A percentile compares a stretch with the other conserved stretches of the same genome.
Conservation (phyloP, 2,113 vertebrate species). For the Channa maculata region DNA sequence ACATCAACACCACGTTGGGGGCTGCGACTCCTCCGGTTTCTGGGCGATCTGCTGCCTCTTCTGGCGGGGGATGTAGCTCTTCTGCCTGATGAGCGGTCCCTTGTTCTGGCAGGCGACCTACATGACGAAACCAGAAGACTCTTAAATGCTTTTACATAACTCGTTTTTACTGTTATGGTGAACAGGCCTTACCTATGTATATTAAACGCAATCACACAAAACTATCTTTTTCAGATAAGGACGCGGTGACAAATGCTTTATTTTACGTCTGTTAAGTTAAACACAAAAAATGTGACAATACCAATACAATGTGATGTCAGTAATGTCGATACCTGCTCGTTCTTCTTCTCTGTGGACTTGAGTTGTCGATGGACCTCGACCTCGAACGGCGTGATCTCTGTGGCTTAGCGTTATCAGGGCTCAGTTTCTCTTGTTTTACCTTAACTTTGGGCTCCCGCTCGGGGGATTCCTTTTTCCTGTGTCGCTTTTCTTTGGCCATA, state of each 20-base stretch:
- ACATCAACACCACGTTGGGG: slow-evolving; percentile 79
- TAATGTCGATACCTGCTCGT: slow-evolving; percentile 63
- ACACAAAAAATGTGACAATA: background rate
- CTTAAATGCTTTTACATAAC: background rate
- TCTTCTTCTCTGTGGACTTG: slow-evolving; percentile 75
- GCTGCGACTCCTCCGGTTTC: slow-evolving; percentile 87
- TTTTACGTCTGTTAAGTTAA: background rate
- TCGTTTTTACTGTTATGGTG: background rate
- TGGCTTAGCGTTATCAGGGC: slow-evolving; percentile 75
- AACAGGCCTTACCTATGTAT: too few relatives aligned
- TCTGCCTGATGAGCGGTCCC: slow-evolving; percentile 83
- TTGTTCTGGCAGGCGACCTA: slow-evolving; percentile 88
- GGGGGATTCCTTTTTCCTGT: slow-evolving; percentile 74
- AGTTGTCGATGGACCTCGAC: slow-evolving; percentile 76
- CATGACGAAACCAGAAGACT: slow-evolving; percentile 5
- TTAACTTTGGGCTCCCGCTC: slow-evolving; percentile 73
- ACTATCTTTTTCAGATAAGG: too few relatives aligned
- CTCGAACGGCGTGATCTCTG: slow-evolving; percentile 78
- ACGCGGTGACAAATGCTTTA: background rate
- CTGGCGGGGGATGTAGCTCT: slow-evolving; percentile 83
- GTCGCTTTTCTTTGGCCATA: slow-evolving; percentile 83
- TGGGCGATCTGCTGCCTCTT: slow-evolving; percentile 86
- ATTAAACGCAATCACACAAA: too few relatives aligned
- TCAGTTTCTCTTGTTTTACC: slow-evolving; percentile 82
- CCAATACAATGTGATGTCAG: background rate